Evolutionary conservation across 2,797 vertebrate genomes (phyloP).

Genomic region (Catharus ustulatus): DNA sequence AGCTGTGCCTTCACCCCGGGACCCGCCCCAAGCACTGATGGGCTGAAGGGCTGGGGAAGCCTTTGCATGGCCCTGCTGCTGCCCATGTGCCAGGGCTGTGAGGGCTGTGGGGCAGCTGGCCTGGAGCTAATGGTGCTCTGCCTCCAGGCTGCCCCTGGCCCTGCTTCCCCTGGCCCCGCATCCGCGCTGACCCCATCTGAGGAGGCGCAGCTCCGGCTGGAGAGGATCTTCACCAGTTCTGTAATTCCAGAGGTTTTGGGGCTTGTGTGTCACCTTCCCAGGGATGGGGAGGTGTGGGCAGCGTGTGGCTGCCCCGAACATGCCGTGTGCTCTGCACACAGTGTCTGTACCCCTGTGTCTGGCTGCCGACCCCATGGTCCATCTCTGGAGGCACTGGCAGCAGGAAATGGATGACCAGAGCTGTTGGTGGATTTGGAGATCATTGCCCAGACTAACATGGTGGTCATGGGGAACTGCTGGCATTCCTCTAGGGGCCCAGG

Average conservation of each 20-base stretch:
- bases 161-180: slow-evolving; percentile 64
- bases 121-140: slow-evolving; percentile 67
- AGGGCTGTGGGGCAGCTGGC: not conserved
- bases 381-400: not conserved
- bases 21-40: rapidly evolving
- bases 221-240: slow-evolving; percentile 91
- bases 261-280: not conserved
- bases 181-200: slow-evolving; percentile 80
- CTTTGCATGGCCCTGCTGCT: not conserved
- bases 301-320: rapidly evolving
- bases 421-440: not conserved
- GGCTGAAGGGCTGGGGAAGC: not conserved
- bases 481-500: rapidly evolving
- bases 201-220: slow-evolving; percentile 88
- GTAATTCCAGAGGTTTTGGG: slow-evolving; percentile 77
- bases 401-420: not conserved
- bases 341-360: not conserved
- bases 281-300: not conserved
- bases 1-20: not conserved
- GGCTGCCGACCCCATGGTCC: rapidly evolving
- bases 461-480: not conserved
- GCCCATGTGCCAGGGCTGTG: not conserved
- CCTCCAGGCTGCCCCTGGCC: slow-evolving; percentile 81
- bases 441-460: rapidly evolving
- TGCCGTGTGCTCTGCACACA: rapidly evolving